A percentile compares a stretch with the other conserved stretches of the same genome.
These are phyloP conservation scores for Gymnoscelis rufifasciata DNA, from an alignment of 2,888 invertebrate genomes.

Conservation along the genomic window DNA sequence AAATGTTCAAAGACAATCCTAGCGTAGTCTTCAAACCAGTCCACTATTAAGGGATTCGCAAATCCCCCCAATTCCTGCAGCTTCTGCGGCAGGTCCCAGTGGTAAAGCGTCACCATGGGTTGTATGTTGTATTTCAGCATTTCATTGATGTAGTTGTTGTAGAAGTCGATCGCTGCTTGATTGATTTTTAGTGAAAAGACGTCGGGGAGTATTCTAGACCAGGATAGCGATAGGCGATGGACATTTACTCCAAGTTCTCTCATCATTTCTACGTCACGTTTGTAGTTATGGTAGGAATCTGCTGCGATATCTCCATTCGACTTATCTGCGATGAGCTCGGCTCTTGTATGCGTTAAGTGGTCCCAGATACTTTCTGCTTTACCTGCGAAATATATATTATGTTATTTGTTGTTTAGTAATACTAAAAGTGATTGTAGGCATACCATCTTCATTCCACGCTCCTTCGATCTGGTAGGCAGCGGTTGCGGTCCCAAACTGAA, in stretches of 20 bases:
- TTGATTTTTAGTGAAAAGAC: conserved; percentile 76
- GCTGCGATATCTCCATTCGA: conserved; percentile 79
- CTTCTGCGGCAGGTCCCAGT: conserved; percentile 76
- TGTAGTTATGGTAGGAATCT: conserved; percentile 80
- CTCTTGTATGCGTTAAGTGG: conserved; percentile 44
- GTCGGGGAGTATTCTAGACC: conserved; percentile 80
- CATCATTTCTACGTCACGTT: conserved; percentile 73
- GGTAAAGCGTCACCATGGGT: conserved; percentile 79
- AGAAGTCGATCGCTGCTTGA: conserved; percentile 80
- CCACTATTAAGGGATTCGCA: conserved; percentile 53
- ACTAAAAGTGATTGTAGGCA: not conserved
- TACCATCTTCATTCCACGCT: conserved; percentile 56
- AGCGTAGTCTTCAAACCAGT: conserved; percentile 73
- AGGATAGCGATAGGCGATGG: conserved; percentile 79
- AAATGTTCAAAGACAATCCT: conserved; percentile 57
- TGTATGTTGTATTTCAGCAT: conserved; percentile 79
- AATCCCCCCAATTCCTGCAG: conserved; percentile 78
- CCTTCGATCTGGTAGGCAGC: conserved; percentile 59
- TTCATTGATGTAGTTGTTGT: conserved; percentile 81
- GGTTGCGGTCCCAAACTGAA: conserved; percentile 53
- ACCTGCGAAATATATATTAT: conserved; percentile 28
- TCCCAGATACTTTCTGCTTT: conserved; percentile 59
- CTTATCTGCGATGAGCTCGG: conserved; percentile 38
- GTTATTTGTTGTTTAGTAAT: too few relatives aligned
- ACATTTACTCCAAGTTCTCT: conserved; percentile 62